Evolutionary conservation across 2,113 vertebrate species (phyloP).

Genomic region (Picathartes gymnocephalus): DNA sequence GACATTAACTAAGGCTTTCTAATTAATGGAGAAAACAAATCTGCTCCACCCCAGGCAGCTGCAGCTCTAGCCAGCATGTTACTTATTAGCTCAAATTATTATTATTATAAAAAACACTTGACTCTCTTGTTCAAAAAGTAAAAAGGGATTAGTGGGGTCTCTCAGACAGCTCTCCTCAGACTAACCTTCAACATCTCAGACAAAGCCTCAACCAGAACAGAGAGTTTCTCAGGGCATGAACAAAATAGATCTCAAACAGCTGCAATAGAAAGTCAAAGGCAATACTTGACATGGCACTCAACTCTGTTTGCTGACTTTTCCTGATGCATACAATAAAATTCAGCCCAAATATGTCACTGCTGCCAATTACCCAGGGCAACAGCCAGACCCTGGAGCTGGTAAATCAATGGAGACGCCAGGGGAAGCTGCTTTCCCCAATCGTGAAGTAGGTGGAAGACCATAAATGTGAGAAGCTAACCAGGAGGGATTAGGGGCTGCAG

Average conservation of each 20-base stretch:
- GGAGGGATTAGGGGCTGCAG: slow-evolving; percentile 16
- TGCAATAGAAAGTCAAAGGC: slow-evolving; percentile 57
- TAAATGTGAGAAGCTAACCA: neutral
- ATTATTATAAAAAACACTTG: slow-evolving; percentile 69
- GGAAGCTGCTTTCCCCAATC: slow-evolving; percentile 21
- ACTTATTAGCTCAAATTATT: slow-evolving; percentile 79
- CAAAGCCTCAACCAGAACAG: slow-evolving; percentile 51
- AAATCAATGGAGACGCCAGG: slow-evolving; percentile 17
- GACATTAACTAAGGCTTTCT: slow-evolving; percentile 62
- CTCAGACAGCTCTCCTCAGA: slow-evolving; percentile 53
- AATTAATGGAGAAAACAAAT: slow-evolving; percentile 73
- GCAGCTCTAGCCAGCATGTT: slow-evolving; percentile 68
- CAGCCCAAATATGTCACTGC: slow-evolving; percentile 47
- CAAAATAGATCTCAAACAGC: slow-evolving; percentile 50
- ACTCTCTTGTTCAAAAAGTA: slow-evolving; percentile 70
- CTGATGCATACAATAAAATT: slow-evolving; percentile 49
- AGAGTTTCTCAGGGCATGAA: slow-evolving; percentile 46
- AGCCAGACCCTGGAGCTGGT: neutral
- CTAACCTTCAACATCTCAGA: slow-evolving; percentile 52
- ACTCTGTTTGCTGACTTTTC: slow-evolving; percentile 63
- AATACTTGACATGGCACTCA: slow-evolving; percentile 39
- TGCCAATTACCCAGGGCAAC: slow-evolving; percentile 58
- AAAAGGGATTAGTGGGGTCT: slow-evolving; percentile 68
- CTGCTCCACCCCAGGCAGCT: slow-evolving; percentile 69
- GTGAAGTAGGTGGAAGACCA: slow-evolving; percentile 22